Base-by-base conservation (phyloP, 2,888 invertebrate genomes). In the Noctuana brunneofusca region DNA sequence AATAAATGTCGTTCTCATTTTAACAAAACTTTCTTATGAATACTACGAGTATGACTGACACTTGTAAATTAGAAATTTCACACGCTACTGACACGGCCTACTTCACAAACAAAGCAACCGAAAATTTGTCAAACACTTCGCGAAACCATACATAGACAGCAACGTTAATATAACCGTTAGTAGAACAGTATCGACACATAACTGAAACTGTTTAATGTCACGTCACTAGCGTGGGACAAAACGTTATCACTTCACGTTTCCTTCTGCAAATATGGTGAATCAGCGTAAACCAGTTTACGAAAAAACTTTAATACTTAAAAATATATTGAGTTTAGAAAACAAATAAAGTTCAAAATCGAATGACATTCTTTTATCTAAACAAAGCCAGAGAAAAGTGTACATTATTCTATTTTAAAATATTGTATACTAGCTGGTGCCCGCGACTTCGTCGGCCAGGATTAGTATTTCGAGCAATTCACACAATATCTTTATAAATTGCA, bases 181-280 rank as follows among this genome's bases (percentile, higher is more conserved):
- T 46, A 11, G 20, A 3, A 18, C 18, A 20, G 8, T 18, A 43
- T 18, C 20, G 20, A 46, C 46, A 46, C 20, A 22, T n/a, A n/a
- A n/a, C n/a, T n/a, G n/a, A n/a, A n/a, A 24, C 48, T 46, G 20
- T 16, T 46, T 20, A 49, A 22, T 24, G 48, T 49, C 48, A 49
- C 48, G 12, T 24, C 48, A 49, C 48, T 49, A 49, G 24, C 48
- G 48, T 49, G 48, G 11, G 48, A 48, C 20, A 24, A 6, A 8
- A 12, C 6, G 48, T 22, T 49, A 49, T 49, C 48, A 22, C 12
- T n/a, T 14, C 24, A n/a, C 5, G n/a, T 49, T 22, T 24, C 24
- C 20, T 24, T 49, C 24, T n/a, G 48, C 48, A 24, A 49, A 49
- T 49, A 49, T 49, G 16, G 46, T 46, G 48, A 22, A 24, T 49